Conservation (phyloP, 2,888 invertebrate species). For the Andricus quercusramuli region DNA sequence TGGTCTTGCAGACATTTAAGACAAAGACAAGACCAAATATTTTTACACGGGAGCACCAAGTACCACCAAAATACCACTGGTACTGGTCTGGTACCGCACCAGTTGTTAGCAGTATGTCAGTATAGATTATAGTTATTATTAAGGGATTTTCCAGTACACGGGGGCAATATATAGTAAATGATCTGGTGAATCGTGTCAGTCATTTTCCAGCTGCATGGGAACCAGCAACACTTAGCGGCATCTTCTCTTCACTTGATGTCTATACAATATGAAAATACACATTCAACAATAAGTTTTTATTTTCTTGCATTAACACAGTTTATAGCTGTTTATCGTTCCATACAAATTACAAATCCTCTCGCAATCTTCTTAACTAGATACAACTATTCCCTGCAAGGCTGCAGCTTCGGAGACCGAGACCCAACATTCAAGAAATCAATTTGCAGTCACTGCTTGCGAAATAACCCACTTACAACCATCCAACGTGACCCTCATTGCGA, state of each 20-base stretch:
- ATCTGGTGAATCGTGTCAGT: no score
- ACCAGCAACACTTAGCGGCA: neutral
- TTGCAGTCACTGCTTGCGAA: neutral
- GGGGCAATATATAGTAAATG: no score
- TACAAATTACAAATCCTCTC: slow-evolving; percentile 1
- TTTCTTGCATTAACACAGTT: neutral
- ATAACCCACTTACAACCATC: slow-evolving; percentile 6
- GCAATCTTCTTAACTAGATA: neutral
- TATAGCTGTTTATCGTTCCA: neutral
- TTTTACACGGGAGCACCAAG: no score
- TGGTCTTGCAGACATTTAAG: no score
- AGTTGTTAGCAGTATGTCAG: no score
- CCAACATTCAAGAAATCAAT: neutral
- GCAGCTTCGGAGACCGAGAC: neutral
- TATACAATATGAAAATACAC: no score
- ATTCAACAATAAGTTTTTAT: neutral
- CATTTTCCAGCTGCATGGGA: no score
- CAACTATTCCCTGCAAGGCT: neutral
- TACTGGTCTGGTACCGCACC: no score
- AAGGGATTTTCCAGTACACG: no score
- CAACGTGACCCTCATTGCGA: neutral
- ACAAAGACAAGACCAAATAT: no score
- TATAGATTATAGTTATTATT: no score
- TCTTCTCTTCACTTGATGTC: neutral
- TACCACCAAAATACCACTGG: no score